phyloP scores from a whole-genome alignment of 2,888 invertebrate species.

The Chrysodeixis includens region DNA sequence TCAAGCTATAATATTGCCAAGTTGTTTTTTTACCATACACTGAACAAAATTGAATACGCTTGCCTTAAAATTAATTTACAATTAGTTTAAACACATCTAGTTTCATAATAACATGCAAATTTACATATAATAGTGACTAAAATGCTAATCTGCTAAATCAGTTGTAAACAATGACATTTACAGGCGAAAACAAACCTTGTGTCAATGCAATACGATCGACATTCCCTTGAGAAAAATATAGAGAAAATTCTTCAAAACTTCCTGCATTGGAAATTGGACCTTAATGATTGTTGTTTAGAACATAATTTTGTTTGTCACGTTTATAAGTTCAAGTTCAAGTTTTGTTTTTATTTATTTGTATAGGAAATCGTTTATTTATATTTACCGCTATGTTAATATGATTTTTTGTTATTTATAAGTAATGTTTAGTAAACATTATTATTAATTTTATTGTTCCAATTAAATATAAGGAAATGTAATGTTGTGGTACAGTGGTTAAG shows the following conservation, averaged over 20 bases:
- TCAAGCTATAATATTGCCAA: no score
- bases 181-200: not conserved
- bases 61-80: no score
- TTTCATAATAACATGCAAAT: not conserved
- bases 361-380: constrained; percentile 34
- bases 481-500: no score
- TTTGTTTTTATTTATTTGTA: constrained; percentile 26
- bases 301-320: not conserved
- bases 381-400: no score
- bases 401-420: not conserved
- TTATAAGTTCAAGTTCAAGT: constrained; percentile 24
- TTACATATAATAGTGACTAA: not conserved
- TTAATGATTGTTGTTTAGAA: fast-evolving
- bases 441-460: not conserved
- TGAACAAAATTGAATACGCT: no score
- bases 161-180: not conserved
- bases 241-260: not conserved
- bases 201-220: fast-evolving
- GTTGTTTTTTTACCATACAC: no score
- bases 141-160: not conserved
- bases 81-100: not conserved
- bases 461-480: not conserved
- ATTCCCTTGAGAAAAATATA: not conserved
- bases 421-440: not conserved
- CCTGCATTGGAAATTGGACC: not conserved